Evolutionary conservation across 2,888 invertebrate species (phyloP).

Genomic region (Argyresthia goedartella): DNA sequence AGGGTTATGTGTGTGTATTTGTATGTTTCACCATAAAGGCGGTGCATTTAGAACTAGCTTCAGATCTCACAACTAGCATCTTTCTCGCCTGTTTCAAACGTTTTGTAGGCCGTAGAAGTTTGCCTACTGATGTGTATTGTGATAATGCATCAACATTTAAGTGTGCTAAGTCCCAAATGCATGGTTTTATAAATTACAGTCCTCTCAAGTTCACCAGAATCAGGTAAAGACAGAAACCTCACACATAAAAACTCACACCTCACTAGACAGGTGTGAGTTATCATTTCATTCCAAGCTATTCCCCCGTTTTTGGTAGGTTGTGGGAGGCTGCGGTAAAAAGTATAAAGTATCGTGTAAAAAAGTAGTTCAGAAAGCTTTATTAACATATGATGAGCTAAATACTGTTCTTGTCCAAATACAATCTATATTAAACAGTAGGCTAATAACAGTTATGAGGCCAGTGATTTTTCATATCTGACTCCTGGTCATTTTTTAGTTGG

Average conservation of each 20-base stretch:
- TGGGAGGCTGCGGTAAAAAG: neutral
- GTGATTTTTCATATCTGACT: constrained; percentile 9
- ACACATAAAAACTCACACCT: too few relatives aligned
- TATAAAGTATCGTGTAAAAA: neutral
- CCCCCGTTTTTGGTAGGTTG: neutral
- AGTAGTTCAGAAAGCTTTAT: neutral
- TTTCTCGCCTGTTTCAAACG: constrained; percentile 4
- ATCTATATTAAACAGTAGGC: constrained; percentile 9
- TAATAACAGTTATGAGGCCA: constrained; percentile 6
- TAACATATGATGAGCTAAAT: constrained; percentile 10
- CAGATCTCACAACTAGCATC: constrained; percentile 3
- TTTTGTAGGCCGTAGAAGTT: neutral
- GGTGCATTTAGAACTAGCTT: constrained; percentile 8
- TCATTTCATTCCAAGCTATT: constrained; percentile 2
- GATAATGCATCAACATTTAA: constrained; percentile 2
- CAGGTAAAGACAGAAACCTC: neutral
- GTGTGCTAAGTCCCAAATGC: neutral
- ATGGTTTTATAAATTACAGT: neutral
- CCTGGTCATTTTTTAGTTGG: constrained; percentile 14
- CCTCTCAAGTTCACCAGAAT: neutral
- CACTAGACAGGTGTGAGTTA: neutral
- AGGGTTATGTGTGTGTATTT: constrained; percentile 13
- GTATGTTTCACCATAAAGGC: constrained; percentile 13
- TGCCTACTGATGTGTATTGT: constrained; percentile 2
- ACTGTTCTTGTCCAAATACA: constrained; percentile 11